A percentile compares a stretch with the other conserved stretches of the same genome.
These are phyloP conservation scores for Brachyhypopomus occidentalis DNA, from an alignment of 2,113 vertebrate species.

Conservation along the genomic window DNA sequence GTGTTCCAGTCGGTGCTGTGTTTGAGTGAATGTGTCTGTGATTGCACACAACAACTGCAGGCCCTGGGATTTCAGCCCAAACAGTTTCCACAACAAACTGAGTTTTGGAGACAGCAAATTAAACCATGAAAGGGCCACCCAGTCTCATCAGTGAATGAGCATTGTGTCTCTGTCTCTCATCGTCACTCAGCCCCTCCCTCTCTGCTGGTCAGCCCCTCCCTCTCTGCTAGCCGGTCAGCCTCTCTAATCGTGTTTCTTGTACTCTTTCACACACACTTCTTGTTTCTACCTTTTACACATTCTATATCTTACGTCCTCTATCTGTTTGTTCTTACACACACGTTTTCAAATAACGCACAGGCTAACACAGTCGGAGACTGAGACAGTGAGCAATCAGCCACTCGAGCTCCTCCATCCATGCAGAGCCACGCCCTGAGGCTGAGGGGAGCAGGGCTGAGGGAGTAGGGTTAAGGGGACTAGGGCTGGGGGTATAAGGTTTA, in stretches of 20 bases:
- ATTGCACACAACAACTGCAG: too few relatives aligned
- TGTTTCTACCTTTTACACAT: neutral
- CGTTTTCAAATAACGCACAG: neutral
- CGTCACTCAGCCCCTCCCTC: too few relatives aligned
- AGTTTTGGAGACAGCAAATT: neutral
- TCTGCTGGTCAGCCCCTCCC: too few relatives aligned
- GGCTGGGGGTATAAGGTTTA: too few relatives aligned
- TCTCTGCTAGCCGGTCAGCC: too few relatives aligned
- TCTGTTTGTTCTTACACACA: neutral
- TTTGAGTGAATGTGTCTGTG: too few relatives aligned
- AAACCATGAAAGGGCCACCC: neutral
- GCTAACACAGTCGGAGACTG: neutral
- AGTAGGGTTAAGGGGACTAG: too few relatives aligned
- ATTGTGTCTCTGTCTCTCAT: too few relatives aligned
- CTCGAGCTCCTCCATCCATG: neutral
- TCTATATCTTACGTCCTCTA: neutral
- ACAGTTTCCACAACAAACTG: slow-evolving; percentile 14
- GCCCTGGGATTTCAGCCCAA: neutral
- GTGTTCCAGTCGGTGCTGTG: too few relatives aligned
- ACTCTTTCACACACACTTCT: too few relatives aligned
- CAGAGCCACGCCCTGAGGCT: neutral
- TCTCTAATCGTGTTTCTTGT: too few relatives aligned
- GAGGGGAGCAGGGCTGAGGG: neutral
- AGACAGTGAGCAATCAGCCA: neutral
- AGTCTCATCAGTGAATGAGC: neutral